Conservation (phyloP, 2,888 invertebrate species). For the Hirtodrosophila cameraria region DNA sequence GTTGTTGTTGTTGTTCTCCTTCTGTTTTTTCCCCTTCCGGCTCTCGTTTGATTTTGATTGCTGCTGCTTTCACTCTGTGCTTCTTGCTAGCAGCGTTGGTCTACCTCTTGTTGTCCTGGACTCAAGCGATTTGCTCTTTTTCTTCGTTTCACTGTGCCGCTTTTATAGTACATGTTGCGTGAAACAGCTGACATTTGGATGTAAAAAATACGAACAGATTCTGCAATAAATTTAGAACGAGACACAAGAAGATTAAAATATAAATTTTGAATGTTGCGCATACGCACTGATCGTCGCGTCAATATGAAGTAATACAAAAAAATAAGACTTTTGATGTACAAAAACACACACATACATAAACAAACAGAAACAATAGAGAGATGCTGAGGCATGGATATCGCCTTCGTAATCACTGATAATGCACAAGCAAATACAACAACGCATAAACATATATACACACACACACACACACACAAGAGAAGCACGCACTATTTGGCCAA, state of each 20-base stretch:
- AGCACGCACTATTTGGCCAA: conserved; percentile 51
- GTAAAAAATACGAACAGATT: conserved; percentile 24
- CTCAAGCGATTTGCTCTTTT: conserved; percentile 66
- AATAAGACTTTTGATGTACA: conserved; percentile 17
- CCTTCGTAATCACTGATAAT: conserved; percentile 62
- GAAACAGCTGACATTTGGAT: conserved; percentile 70
- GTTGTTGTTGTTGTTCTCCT: conserved; percentile 1
- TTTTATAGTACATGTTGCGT: conserved; percentile 70
- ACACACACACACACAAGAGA: conserved; percentile 11
- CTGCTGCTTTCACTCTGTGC: conserved; percentile 23
- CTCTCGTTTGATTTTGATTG: conserved; percentile 31
- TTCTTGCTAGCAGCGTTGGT: conserved; percentile 48
- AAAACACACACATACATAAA: conserved; percentile 22
- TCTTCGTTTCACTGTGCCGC: conserved; percentile 67
- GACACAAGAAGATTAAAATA: conserved; percentile 1
- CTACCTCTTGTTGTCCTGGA: conserved; percentile 48
- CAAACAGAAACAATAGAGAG: too few species aligned
- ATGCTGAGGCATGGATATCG: conserved; percentile 27
- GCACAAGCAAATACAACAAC: conserved; percentile 35
- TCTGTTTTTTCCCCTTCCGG: neutral
- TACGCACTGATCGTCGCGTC: conserved; percentile 52
- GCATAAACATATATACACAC: conserved; percentile 14
- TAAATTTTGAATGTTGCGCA: conserved; percentile 49
- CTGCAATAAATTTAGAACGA: conserved; percentile 36
- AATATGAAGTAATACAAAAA: neutral